Conservation (phyloP, 2,888 invertebrate species). For the Pheosia tremula region DNA sequence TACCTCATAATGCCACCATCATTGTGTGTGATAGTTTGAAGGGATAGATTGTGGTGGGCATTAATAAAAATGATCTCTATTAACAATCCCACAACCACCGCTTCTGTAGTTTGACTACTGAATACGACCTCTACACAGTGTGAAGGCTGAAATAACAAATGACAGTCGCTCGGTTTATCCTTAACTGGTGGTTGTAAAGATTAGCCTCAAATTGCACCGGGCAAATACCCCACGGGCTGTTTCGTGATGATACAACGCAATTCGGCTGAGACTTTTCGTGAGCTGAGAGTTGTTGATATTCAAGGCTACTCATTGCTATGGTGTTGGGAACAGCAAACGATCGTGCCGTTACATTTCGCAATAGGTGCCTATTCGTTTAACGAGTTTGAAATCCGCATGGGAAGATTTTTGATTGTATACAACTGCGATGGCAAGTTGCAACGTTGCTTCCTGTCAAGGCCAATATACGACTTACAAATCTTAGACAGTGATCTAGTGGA, state of each 20-base stretch:
- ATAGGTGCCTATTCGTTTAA: background rate
- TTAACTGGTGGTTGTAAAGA: background rate
- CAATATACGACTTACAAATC: too few species aligned
- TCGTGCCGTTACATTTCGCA: background rate
- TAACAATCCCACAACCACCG: too few species aligned
- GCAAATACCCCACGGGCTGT: background rate
- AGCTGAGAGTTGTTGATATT: background rate
- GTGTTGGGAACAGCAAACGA: background rate
- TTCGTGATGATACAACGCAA: background rate
- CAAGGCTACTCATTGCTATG: background rate
- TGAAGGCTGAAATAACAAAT: too few species aligned
- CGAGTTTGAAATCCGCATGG: background rate
- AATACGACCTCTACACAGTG: too few species aligned
- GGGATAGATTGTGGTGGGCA: too few species aligned
- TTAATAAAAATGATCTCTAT: too few species aligned
- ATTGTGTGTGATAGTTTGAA: too few species aligned
- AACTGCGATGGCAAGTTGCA: background rate
- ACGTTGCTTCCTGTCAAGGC: too few species aligned
- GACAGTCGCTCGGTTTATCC: background rate
- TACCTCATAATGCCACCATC: too few species aligned
- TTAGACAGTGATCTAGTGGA: too few species aligned
- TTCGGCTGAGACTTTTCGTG: background rate
- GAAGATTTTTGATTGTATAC: slow-evolving; percentile 1
- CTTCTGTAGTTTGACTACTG: too few species aligned
- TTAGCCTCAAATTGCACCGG: background rate